Conservation (phyloP, 1,140 invertebrate species). For the Hyles vespertilio region DNA sequence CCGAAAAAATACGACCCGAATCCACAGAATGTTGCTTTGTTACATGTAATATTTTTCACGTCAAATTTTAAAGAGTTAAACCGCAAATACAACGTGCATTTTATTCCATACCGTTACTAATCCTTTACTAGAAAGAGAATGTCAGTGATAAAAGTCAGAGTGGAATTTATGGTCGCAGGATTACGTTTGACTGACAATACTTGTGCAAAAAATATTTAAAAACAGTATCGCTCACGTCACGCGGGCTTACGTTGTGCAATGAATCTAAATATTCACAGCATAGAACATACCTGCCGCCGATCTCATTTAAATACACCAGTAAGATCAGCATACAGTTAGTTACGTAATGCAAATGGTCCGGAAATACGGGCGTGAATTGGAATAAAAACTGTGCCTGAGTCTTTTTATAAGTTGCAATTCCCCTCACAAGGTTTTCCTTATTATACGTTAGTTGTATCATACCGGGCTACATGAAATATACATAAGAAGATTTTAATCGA, state of each 20-base stretch:
- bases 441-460: background rate
- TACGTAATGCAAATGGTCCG: constrained; percentile 16
- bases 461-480: no score
- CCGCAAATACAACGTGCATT: no score
- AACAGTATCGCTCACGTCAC: background rate
- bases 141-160: constrained; percentile 6
- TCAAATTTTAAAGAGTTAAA: no score
- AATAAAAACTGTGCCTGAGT: constrained; percentile 8
- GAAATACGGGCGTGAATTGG: constrained; percentile 14
- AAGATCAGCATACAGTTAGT: constrained; percentile 3
- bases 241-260: constrained; percentile 12
- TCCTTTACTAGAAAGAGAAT: background rate
- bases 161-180: constrained; percentile 8
- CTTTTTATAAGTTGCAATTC: background rate
- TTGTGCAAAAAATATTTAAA: background rate
- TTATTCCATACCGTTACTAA: no score
- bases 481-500: no score
- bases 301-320: background rate
- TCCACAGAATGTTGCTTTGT: no score
- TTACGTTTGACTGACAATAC: constrained; percentile 7
- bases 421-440: background rate
- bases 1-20: no score
- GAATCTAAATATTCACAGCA: no score
- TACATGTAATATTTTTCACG: no score
- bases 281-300: no score